Evolutionary conservation across 2,113 vertebrate genomes (phyloP), one percentile per base, ranked within the genome.

Genomic region (Ochotona curzoniae): DNA sequence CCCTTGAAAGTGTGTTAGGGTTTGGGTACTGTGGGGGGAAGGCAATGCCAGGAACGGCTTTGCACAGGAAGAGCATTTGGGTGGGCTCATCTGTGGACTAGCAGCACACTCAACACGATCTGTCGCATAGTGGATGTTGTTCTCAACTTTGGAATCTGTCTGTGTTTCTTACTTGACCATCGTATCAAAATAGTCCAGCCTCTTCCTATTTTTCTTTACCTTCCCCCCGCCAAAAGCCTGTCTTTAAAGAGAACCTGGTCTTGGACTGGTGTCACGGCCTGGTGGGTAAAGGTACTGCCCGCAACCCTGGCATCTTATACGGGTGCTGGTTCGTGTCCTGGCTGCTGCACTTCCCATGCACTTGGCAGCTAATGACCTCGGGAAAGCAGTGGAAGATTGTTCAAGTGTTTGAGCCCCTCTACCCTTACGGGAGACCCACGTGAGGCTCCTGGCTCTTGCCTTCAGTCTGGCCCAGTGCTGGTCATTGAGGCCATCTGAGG

Each of bases 201-300:
- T 20, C 44, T 71, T 85, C n/a, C 75, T 47, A 23, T 61, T 54
- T 20, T 10, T 12, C n/a, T 8, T 54, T 11, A 85, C 35, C 92
- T n/a, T 21, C 44, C 25, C 64, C 69, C 87, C 26, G 17, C n/a
- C 23, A 17, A 85, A 93, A 74, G 9, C 21, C 11, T 23, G 1
- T 63, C 38, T 67, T 83, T 76, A 85, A 87, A 73, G 79, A 87
- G 69, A 89, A 20, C 75, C 28, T 66, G 35, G 71, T 57, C 35
- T 86, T 47, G 67, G 51, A 63, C n/a, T n/a, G n/a, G n/a, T n/a
- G n/a, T n/a, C n/a, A n/a, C n/a, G n/a, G n/a, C n/a, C n/a, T n/a
- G n/a, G 14, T 57, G 18, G 54, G 54, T 57, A 57, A 57, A 57
- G 54, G 14, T 13, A 57, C 54, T 6, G 18, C 54, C 54, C 15